Base-by-base conservation (phyloP, 2,888 invertebrate genomes). In the Sarcophaga caerulescens region DNA sequence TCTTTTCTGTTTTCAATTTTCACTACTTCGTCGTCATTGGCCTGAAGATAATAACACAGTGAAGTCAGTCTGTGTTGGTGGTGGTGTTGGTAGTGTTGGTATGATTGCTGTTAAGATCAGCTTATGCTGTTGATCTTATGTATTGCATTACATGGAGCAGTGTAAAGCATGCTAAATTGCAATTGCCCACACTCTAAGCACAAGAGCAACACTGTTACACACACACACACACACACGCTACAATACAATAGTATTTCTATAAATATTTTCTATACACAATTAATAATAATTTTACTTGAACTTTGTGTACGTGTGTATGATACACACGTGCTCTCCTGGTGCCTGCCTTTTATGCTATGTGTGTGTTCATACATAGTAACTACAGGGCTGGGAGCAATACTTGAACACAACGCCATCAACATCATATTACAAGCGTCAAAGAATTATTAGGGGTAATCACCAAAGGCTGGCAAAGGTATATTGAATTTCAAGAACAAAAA, bases 111-210 rank as follows among this genome's bases (percentile, higher is more conserved):
- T 35, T 23, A 21, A 19, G 60, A 45, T n/a, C 17, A 65, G 17
- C 52, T 52, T 52, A 52, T 81, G 73, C 62, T 83, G 78, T 62
- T 84, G 83, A 84, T 84, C 83, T 84, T 84, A 47, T 74, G 47
- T 79, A 52, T 52, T 52, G 17, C 17, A 52, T 52, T 75, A 65
- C 65, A 60, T 47, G 21, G 57, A 70, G 70, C 74, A 81, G 8
- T 10, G 35, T 80, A 80, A 79, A 82, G 85, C 85, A 83, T 86
- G 85, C 65, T 83, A 83, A 86, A 83, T 86, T 80, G 74, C 81
- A 86, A 81, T 77, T 83, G 85, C 83, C 85, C 83, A 86, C 83
- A 83, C 85, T 70, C 60, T 59, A 66, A 52, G 70, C 66, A 73
- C 14, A 17, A 57, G 57, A 57, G 57, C 14, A n/a, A 5, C n/a